Evolutionary conservation across 2,797 vertebrate species (phyloP).

Genomic region (Siniperca undulata): DNA sequence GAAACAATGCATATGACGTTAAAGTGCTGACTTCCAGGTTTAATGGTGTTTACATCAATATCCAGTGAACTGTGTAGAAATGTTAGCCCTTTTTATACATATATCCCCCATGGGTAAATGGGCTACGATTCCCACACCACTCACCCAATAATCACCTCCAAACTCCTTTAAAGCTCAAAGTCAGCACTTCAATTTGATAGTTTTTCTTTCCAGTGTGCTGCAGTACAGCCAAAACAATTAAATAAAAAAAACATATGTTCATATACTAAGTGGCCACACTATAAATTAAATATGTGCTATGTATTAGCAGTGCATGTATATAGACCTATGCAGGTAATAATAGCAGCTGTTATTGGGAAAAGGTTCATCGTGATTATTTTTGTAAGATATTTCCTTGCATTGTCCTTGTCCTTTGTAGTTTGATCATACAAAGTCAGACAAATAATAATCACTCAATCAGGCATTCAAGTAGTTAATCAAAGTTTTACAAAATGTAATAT

Average conservation of each 20-base stretch:
- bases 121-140: neutral
- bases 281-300: neutral
- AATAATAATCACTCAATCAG: neutral
- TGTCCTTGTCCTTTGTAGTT: too few species aligned
- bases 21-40: neutral
- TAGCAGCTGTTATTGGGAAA: neutral
- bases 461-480: neutral
- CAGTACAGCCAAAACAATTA: neutral
- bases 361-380: neutral
- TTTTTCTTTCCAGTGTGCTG: neutral
- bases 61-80: constrained; percentile 11
- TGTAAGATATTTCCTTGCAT: neutral
- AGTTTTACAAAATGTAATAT: neutral
- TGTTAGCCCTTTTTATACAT: constrained; percentile 5
- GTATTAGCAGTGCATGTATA: neutral
- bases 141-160: constrained; percentile 19
- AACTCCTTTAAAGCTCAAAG: constrained; percentile 5
- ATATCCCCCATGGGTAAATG: neutral
- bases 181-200: constrained; percentile 5
- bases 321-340: neutral
- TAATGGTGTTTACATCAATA: constrained; percentile 23
- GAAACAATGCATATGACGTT: neutral
- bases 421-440: neutral
- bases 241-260: neutral
- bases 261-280: neutral